phyloP scores from a whole-genome alignment of 2,797 vertebrate genomes.

The Eremophila alpestris region DNA sequence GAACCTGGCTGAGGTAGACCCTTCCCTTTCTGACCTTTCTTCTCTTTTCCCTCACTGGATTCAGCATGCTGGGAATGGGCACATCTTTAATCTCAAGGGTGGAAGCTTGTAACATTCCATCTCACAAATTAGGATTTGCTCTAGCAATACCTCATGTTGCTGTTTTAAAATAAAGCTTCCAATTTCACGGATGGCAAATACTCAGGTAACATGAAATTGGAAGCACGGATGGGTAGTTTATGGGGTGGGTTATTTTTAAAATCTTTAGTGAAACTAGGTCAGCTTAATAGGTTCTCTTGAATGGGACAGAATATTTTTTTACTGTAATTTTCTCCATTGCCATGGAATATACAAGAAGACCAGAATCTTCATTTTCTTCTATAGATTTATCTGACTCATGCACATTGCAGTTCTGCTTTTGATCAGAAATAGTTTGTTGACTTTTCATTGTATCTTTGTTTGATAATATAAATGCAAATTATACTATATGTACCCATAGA shows the following conservation, averaged over 20 bases:
- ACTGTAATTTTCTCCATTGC: background rate
- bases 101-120: background rate
- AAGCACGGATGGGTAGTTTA: background rate
- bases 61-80: background rate
- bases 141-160: background rate
- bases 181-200: conserved; percentile 2
- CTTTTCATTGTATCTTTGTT: background rate
- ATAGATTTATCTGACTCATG: background rate
- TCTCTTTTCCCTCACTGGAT: background rate
- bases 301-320: background rate
- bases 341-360: background rate
- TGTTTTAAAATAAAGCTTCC: background rate
- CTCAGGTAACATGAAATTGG: background rate
- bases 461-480: background rate
- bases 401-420: background rate
- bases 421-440: background rate
- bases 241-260: background rate
- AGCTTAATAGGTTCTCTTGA: background rate
- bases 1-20: background rate
- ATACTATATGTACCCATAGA: background rate
- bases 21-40: background rate
- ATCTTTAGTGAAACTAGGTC: background rate
- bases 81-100: background rate
- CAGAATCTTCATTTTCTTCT: background rate
- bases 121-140: conserved; percentile 4